phyloP scores from a whole-genome alignment of 2,113 vertebrate genomes.

The Tetrao urogallus region DNA sequence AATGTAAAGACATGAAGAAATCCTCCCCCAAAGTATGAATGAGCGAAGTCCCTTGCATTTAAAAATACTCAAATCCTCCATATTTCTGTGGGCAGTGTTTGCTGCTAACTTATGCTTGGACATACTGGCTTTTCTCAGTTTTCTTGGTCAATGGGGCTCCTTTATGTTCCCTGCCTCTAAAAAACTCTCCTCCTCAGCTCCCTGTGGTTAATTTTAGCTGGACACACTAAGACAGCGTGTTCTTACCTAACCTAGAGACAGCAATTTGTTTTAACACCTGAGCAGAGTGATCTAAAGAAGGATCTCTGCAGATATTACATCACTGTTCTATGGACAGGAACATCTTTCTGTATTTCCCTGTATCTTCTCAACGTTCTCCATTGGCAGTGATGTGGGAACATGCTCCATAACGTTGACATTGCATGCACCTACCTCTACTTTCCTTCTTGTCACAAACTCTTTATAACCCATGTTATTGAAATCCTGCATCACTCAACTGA shows the following conservation, averaged over 20 bases:
- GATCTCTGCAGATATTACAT: background rate
- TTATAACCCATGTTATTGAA: background rate
- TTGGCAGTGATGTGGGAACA: background rate
- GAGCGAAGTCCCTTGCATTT: background rate
- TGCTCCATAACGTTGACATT: accelerated
- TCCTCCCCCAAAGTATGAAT: background rate
- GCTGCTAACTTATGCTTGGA: background rate
- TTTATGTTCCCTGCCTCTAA: background rate
- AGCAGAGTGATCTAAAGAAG: background rate
- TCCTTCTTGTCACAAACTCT: background rate
- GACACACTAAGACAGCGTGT: background rate
- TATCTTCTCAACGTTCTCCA: background rate
- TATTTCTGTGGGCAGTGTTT: background rate
- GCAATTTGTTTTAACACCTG: background rate
- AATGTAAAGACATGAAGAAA: background rate
- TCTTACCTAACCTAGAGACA: background rate
- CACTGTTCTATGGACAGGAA: background rate
- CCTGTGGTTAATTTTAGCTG: background rate
- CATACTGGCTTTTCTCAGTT: background rate
- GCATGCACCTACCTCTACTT: background rate
- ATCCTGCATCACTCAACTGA: background rate
- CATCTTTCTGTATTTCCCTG: accelerated
- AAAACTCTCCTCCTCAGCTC: background rate
- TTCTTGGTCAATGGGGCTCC: background rate
- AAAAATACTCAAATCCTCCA: background rate